A percentile compares a stretch with the other conserved stretches of the same genome.
Conservation (phyloP, 2,113 vertebrate species). For the Grammomys surdaster region DNA sequence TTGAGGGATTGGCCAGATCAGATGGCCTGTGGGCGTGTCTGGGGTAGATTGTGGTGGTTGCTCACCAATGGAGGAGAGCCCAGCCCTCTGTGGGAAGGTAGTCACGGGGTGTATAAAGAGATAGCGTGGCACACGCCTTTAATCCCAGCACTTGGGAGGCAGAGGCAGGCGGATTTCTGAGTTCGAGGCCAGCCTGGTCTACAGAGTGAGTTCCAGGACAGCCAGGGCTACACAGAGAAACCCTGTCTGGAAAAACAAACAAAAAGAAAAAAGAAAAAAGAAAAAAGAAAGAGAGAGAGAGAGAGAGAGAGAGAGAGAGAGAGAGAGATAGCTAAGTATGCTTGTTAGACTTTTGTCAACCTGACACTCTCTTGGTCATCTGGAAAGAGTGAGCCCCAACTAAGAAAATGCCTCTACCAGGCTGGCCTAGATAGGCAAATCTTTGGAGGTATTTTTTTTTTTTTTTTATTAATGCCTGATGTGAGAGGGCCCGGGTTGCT, state of each 20-base stretch:
- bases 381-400: background rate
- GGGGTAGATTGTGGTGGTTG: too few relatives aligned
- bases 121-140: background rate
- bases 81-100: background rate
- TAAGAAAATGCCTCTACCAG: background rate
- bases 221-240: too few relatives aligned
- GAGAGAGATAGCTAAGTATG: background rate
- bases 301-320: too few relatives aligned
- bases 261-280: too few relatives aligned
- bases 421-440: background rate
- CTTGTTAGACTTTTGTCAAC: background rate
- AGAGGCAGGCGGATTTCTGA: too few relatives aligned
- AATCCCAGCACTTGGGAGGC: too few relatives aligned
- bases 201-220: too few relatives aligned
- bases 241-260: too few relatives aligned
- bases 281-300: too few relatives aligned
- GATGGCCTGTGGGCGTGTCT: background rate
- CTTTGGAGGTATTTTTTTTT: background rate
- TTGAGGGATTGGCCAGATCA: background rate
- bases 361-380: background rate
- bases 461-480: background rate
- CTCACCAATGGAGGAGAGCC: background rate
- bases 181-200: too few relatives aligned
- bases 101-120: background rate
- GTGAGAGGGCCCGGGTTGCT: background rate